Base-by-base conservation (phyloP, 2,797 vertebrate species). In the Paedocypris micromegethes region DNA sequence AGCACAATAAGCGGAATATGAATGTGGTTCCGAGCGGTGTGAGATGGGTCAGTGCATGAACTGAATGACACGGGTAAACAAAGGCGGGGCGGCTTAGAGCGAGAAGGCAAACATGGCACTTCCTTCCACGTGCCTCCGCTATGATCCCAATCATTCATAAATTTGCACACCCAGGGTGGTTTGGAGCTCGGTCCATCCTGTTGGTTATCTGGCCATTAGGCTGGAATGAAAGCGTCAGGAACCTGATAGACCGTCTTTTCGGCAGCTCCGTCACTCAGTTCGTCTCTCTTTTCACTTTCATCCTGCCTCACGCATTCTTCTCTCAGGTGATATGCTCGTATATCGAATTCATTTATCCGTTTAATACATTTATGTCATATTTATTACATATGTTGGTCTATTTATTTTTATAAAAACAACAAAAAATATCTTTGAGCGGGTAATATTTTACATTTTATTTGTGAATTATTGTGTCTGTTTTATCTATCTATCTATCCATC, bases 121-220 rank as follows among this genome's bases (percentile, higher is more conserved):
- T 86, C 77, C 66, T 70, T 80, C 81, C 86, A 84, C 78, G 77
- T 85, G 82, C 74, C 60, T 62, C 23, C 75, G 74, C 68, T 75
- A 72, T 77, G 85, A 90, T 88, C 80, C 76, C 83, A 87, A 87
- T 89, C 86, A 88, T 88, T 88, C 84, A 87, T 82, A 87, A 87
- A 87, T 82, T 44, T 67, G 57, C 64, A 77, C 82, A 81, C 74
- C 77, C 61, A 3, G 58, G 58, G 77, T 83, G 79, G 77, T 82
- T 74, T 68, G 72, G 66, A 68, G 53, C 47, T 66, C 46, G 23
- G 57, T 5, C 72, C 67, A 64, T 79, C 81, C 75, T 47, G 76
- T 78, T 67, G 7, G 51, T 70, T 77, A 70, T 74, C 70, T 80
- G 65, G 79, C 73, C 74, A 81, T 83, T 85, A 83, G 37, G 39